phyloP scores from a whole-genome alignment of 1,140 invertebrate species.

The Diabrotica virgifera region DNA sequence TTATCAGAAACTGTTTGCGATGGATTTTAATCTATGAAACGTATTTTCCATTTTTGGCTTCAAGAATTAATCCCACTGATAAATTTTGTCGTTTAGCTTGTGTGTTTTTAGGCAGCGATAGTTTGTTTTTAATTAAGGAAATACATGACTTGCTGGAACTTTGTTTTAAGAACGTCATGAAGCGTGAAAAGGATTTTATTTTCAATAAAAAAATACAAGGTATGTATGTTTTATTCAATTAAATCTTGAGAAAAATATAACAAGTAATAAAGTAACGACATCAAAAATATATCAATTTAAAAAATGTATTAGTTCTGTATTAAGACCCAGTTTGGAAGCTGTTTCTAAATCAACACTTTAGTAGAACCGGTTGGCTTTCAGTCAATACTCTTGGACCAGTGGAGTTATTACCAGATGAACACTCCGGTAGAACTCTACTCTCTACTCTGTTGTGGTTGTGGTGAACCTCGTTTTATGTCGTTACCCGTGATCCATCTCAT shows the following conservation, averaged over 20 bases:
- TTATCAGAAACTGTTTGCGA: slow-evolving; percentile 52
- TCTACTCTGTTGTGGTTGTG: no score
- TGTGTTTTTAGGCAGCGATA: slow-evolving; percentile 56
- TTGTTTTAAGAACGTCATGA: slow-evolving; percentile 51
- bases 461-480: no score
- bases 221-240: slow-evolving; percentile 5
- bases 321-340: no score
- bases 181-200: slow-evolving; percentile 48
- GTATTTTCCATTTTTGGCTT: slow-evolving; percentile 54
- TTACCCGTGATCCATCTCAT: no score
- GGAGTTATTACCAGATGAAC: no score
- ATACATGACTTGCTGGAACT: slow-evolving; percentile 50
- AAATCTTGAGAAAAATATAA: no score
- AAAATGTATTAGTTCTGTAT: slow-evolving; percentile 3
- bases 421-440: no score
- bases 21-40: slow-evolving; percentile 59
- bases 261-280: background rate
- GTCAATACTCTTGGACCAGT: no score
- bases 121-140: slow-evolving; percentile 53
- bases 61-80: slow-evolving; percentile 54
- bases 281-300: no score
- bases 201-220: slow-evolving; percentile 52
- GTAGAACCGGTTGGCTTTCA: no score
- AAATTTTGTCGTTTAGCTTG: slow-evolving; percentile 57
- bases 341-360: no score